Percentiles rank a stretch among this genome's conserved stretches.
Conservation (phyloP, 1,140 invertebrate species). For the Panagrolaimus sp. region DNA sequence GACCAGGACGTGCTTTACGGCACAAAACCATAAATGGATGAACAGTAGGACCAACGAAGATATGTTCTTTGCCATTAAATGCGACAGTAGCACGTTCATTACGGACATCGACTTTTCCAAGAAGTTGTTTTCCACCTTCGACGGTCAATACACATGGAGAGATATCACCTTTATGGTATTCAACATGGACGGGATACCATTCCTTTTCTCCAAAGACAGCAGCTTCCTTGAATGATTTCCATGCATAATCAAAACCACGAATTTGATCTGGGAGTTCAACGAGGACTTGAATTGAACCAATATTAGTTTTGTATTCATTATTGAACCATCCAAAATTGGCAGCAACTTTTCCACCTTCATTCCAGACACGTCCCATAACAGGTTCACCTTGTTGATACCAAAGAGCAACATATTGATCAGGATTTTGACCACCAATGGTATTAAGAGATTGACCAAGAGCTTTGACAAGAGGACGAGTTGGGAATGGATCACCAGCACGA, state of each 20-base stretch:
- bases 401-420: conserved; percentile 43
- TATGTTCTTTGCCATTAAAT: conserved; percentile 29
- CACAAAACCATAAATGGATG: conserved; percentile 25
- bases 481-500: conserved; percentile 40
- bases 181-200: conserved; percentile 30
- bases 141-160: conserved; percentile 29
- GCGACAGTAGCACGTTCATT: conserved; percentile 29
- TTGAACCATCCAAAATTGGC: conserved; percentile 34
- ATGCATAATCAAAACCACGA: conserved; percentile 32
- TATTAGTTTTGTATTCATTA: conserved; percentile 41
- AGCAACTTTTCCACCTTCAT: conserved; percentile 44
- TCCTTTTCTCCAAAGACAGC: conserved; percentile 30
- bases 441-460: conserved; percentile 32
- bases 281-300: conserved; percentile 36
- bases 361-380: conserved; percentile 46
- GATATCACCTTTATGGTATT: conserved; percentile 32
- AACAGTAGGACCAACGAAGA: conserved; percentile 23
- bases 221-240: conserved; percentile 25
- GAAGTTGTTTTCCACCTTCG: conserved; percentile 29
- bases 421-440: conserved; percentile 38
- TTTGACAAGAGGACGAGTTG: conserved; percentile 25
- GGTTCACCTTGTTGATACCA: conserved; percentile 44
- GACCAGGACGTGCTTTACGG: conserved; percentile 34
- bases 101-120: conserved; percentile 36
- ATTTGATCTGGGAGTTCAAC: conserved; percentile 28